These are phyloP conservation scores for Chamaetylas fuelleborni DNA, from an alignment of 2,113 vertebrate genomes.

Conservation along the genomic window DNA sequence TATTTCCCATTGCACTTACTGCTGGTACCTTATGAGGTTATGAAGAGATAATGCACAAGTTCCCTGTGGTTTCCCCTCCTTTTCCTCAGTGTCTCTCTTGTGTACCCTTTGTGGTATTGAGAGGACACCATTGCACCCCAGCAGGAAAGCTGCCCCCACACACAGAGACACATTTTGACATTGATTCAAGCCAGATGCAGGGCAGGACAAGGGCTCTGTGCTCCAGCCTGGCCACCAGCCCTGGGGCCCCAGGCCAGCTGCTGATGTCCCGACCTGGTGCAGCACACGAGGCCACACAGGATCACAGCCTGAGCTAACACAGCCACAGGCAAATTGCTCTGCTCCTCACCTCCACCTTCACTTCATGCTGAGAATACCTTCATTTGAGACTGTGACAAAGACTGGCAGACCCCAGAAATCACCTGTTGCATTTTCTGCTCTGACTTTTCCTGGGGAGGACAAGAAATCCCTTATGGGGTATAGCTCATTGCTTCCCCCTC, in stretches of 20 bases:
- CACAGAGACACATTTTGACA: background rate
- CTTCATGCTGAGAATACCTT: background rate
- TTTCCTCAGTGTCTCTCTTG: background rate
- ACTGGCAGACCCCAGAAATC: background rate
- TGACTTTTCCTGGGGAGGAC: background rate
- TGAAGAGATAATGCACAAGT: background rate
- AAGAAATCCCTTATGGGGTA: background rate
- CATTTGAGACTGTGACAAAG: background rate
- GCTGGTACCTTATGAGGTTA: background rate
- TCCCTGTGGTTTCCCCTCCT: background rate
- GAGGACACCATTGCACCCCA: background rate
- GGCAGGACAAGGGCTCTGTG: background rate
- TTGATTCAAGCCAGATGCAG: background rate
- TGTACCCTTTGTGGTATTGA: background rate
- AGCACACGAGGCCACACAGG: background rate
- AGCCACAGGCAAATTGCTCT: background rate
- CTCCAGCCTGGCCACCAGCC: background rate
- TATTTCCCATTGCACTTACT: background rate
- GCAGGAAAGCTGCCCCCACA: background rate
- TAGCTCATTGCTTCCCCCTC: background rate
- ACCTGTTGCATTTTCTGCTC: background rate
- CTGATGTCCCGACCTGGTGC: rapidly evolving
- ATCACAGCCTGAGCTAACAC: background rate
- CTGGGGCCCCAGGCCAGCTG: background rate
- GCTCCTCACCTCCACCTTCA: background rate